Evolutionary conservation across 2,888 invertebrate species (phyloP), one percentile per base, ranked within the genome.

Genomic region (Cordilura impudica): DNA sequence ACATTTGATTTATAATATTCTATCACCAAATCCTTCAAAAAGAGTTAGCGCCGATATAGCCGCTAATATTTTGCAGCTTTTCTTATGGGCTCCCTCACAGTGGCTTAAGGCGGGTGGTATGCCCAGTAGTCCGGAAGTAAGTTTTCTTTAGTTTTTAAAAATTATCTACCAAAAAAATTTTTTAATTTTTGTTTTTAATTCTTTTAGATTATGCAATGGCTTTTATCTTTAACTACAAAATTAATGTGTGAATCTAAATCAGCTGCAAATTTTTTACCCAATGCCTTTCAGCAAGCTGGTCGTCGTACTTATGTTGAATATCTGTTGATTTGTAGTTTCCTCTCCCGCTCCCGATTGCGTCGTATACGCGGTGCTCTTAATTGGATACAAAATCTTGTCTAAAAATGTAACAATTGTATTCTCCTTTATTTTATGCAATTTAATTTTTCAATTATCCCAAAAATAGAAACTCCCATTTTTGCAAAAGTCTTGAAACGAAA

Each of bases 31-130:
- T 89, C 92, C 94, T 5, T 91, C 91, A 26, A 91, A 92, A 89
- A 91, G 93, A 75, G 90, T 94, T 26, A 92, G 91, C 87, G 91
- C 93, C 1, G 94, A 94, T 85, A 90, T 93, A 77, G 95, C 95
- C n/a, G 94, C 95, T 0, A 95, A 94, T 83, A 91, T 95, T 56
- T 92, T 94, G 86, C 94, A 95, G 85, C 87, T 95, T 78, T 92
- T 93, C 84, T 90, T 95, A 35, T 95, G 95, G 95, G 94, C 94
- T 4, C 95, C 95, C 0, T 93, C 92, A 66, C 87, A 91, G 10
- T 95, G 95, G 95, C 85, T 94, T 0, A 91, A 91, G 81, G 81
- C 84, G 2, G 87, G 87, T 7, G 91, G 92, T 84, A 86, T 92
- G 83, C 94, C 94, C 31, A 91, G 92, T 12, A 93, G 92, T 84